These are phyloP conservation scores for Sarcophaga variegata DNA, from an alignment of 2,888 invertebrate species.

Conservation along the genomic window DNA sequence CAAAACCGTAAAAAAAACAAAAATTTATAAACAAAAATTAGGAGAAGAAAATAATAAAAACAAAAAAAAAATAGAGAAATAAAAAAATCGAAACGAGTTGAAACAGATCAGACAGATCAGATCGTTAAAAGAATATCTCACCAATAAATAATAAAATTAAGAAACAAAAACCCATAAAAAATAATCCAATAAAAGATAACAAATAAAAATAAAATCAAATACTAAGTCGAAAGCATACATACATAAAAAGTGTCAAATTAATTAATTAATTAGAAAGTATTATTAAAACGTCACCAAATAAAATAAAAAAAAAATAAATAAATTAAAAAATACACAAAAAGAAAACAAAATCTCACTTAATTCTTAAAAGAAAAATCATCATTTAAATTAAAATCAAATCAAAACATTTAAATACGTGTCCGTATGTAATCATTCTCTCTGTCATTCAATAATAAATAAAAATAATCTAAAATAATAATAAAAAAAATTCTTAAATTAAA, in stretches of 20 bases:
- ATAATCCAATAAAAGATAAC: background rate
- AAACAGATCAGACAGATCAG: constrained; percentile 49
- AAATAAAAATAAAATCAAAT: background rate
- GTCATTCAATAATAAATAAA: too few relatives aligned
- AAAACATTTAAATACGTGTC: constrained; percentile 43
- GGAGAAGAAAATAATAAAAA: constrained; percentile 20
- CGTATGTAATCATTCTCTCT: constrained; percentile 34
- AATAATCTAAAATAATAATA: too few relatives aligned
- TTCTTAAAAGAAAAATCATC: constrained; percentile 8
- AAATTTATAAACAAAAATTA: constrained; percentile 4
- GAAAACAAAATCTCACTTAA: constrained; percentile 30
- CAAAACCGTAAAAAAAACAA: constrained; percentile 37
- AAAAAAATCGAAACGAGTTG: constrained; percentile 30
- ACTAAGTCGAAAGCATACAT: constrained; percentile 31
- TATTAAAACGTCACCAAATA: constrained; percentile 67
- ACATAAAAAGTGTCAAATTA: constrained; percentile 72
- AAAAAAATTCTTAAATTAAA: too few relatives aligned
- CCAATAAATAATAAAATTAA: constrained; percentile 15
- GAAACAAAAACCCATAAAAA: constrained; percentile 21
- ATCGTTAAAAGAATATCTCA: background rate
- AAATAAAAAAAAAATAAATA: constrained; percentile 50
- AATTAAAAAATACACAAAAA: constrained; percentile 3
- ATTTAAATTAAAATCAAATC: constrained; percentile 65
- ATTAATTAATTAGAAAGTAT: constrained; percentile 68
- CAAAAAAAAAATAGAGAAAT: constrained; percentile 16